Conservation (phyloP, 2,888 invertebrate species). For the Ferdinandea cuprea region DNA sequence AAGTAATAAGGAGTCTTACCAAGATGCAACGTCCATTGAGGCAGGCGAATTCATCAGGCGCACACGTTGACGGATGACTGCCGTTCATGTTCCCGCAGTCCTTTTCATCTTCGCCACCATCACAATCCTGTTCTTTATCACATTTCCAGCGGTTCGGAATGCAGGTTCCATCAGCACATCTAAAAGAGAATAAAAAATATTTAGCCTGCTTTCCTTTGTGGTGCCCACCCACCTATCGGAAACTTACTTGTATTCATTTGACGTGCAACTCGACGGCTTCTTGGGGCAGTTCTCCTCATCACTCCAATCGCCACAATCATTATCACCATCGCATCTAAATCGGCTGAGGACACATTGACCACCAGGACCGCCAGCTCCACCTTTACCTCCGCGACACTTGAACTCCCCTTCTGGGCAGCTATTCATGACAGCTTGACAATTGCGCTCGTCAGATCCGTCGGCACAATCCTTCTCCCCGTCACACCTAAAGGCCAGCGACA, state of each 20-base stretch:
- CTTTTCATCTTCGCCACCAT: conserved; percentile 90
- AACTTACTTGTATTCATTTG: conserved; percentile 88
- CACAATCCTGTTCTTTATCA: conserved; percentile 91
- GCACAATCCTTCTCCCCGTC: conserved; percentile 89
- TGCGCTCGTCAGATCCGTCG: conserved; percentile 89
- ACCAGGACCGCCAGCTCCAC: conserved; percentile 82
- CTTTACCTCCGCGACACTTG: conserved; percentile 87
- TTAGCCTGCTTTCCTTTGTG: background rate
- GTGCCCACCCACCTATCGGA: background rate
- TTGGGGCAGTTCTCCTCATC: conserved; percentile 92
- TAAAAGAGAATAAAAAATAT: conserved; percentile 78
- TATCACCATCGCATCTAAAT: conserved; percentile 92
- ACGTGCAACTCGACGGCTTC: conserved; percentile 87
- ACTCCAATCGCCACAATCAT: conserved; percentile 94
- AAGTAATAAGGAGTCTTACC: conserved; percentile 85
- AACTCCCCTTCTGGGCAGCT: conserved; percentile 90
- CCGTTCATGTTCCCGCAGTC: conserved; percentile 85
- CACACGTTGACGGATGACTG: conserved; percentile 87
- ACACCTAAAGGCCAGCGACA: conserved; percentile 89
- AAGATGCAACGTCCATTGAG: conserved; percentile 89
- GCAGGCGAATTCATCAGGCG: conserved; percentile 89
- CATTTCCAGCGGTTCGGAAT: conserved; percentile 91
- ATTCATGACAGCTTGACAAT: conserved; percentile 85
- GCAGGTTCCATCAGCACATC: conserved; percentile 90
- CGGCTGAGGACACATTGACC: conserved; percentile 88